Conservation (phyloP, 35 echinoderm and acorn worm genomes). For the Apostichopus japonicus region DNA sequence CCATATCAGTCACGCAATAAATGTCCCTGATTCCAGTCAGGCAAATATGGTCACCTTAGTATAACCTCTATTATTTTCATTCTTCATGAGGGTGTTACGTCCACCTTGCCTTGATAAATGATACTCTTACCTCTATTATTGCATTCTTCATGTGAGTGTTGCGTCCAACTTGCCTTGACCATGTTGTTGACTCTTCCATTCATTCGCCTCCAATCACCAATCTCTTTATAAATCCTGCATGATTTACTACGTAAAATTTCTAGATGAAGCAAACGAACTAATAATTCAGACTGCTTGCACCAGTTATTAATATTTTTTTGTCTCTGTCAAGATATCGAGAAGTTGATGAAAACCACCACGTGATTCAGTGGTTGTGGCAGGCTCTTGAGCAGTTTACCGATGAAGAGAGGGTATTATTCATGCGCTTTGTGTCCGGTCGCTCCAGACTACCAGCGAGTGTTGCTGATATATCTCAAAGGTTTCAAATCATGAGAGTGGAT, state of each 20-base stretch:
- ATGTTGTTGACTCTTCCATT: too few species aligned
- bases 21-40: too few species aligned
- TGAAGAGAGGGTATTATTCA: conserved; percentile 94
- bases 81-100: background rate
- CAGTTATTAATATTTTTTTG: background rate
- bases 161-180: too few species aligned
- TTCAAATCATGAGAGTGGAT: conserved; percentile 99
- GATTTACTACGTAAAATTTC: too few species aligned
- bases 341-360: conserved; percentile 87
- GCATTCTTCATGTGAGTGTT: background rate
- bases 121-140: too few species aligned
- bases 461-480: conserved; percentile 97
- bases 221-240: too few species aligned
- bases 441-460: conserved; percentile 93
- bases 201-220: too few species aligned
- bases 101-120: too few species aligned
- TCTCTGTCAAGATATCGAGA: conserved; percentile 78
- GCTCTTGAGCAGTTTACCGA: conserved; percentile 92
- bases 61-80: too few species aligned
- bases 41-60: too few species aligned
- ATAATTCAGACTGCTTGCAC: background rate
- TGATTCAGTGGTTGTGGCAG: conserved; percentile 97
- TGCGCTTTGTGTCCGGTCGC: conserved; percentile 95
- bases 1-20: too few species aligned
- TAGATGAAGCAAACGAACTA: too few species aligned